Evolutionary conservation across 2,888 invertebrate species (phyloP).

Genomic region (Coecobrya sp.): DNA sequence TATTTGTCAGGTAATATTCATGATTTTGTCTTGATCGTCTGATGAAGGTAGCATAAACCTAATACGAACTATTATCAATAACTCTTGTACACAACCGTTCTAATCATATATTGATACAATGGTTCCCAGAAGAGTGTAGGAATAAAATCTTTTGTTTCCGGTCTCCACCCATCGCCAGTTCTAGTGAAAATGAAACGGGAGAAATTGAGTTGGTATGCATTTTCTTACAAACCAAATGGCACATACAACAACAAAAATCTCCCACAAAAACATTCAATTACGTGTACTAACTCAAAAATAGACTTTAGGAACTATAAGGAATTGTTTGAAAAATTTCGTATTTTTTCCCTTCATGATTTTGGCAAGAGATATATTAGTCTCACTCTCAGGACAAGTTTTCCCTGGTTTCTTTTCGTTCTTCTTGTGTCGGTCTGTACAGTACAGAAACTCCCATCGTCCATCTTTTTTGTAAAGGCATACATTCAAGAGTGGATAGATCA

Average conservation of each 20-base stretch:
- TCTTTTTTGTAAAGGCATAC: constrained; percentile 59
- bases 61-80: too few species aligned
- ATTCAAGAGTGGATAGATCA: constrained; percentile 50
- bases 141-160: background rate
- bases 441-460: constrained; percentile 73
- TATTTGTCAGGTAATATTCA: too few species aligned
- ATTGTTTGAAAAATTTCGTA: constrained; percentile 71
- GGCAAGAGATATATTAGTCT: constrained; percentile 74
- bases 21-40: too few species aligned
- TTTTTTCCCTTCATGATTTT: constrained; percentile 76
- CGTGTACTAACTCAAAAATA: background rate
- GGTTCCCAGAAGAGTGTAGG: too few species aligned
- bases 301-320: constrained; percentile 27
- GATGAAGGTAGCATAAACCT: too few species aligned
- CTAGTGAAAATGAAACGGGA: background rate
- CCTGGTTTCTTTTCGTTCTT: constrained; percentile 37
- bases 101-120: too few species aligned
- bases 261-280: constrained; percentile 72
- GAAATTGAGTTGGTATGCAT: background rate
- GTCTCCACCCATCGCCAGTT: background rate
- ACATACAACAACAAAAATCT: constrained; percentile 26
- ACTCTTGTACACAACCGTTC: too few species aligned
- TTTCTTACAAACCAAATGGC: background rate
- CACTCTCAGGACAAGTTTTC: constrained; percentile 75
- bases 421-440: constrained; percentile 13